Percentiles rank a stretch among this genome's conserved stretches.
Conservation (phyloP, 2,888 invertebrate genomes). For the Allacma fusca region DNA sequence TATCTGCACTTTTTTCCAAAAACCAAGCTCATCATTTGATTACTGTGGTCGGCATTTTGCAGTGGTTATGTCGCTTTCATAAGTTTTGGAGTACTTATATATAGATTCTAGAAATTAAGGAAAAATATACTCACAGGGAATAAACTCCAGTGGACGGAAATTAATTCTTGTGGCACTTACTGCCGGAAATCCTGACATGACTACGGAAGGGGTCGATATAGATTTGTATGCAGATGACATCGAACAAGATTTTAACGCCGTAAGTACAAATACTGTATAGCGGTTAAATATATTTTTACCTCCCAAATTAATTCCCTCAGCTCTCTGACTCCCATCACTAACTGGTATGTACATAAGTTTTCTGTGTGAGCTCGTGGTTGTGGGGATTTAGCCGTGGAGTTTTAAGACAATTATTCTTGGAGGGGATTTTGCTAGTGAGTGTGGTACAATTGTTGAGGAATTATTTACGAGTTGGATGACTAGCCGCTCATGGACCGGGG, state of each 20-base stretch:
- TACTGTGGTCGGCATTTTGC: constrained; percentile 19
- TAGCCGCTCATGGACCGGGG: too few relatives aligned
- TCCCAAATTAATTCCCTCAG: too few relatives aligned
- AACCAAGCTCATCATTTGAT: constrained; percentile 7
- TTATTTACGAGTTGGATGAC: too few relatives aligned
- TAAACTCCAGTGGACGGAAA: background rate
- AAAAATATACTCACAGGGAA: background rate
- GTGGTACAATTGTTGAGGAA: too few relatives aligned
- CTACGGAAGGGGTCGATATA: constrained; percentile 92
- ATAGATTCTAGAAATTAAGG: background rate
- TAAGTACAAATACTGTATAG: constrained; percentile 40
- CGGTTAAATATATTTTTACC: background rate
- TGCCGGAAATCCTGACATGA: constrained; percentile 53
- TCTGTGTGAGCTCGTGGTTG: too few relatives aligned
- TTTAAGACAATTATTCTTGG: too few relatives aligned
- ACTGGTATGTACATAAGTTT: too few relatives aligned
- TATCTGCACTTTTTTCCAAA: constrained; percentile 6
- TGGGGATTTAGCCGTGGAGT: too few relatives aligned
- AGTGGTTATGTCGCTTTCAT: background rate
- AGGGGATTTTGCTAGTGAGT: too few relatives aligned
- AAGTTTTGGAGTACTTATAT: background rate
- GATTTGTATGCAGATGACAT: constrained; percentile 97
- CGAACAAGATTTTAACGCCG: constrained; percentile 83
- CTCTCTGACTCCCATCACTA: too few relatives aligned
- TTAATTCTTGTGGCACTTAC: background rate